These are phyloP conservation scores for Echiichthys vipera DNA, from an alignment of 2,797 vertebrate genomes.

Conservation along the genomic window DNA sequence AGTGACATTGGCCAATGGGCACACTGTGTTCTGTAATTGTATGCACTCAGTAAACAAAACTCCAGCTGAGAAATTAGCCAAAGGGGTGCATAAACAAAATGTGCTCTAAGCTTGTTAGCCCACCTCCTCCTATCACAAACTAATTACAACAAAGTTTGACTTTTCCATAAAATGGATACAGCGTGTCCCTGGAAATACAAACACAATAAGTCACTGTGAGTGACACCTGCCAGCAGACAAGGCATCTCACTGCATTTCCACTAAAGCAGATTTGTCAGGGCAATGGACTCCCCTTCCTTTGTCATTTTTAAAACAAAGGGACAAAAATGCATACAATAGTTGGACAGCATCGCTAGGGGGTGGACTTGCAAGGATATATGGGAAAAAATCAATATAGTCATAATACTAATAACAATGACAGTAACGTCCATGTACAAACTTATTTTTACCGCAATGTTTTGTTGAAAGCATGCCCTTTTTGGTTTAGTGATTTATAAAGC, in stretches of 20 bases:
- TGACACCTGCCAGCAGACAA: conserved; percentile 60
- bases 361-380: conserved; percentile 48
- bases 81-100: conserved; percentile 71
- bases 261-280: conserved; percentile 43
- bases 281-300: conserved; percentile 50
- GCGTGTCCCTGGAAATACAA: conserved; percentile 48
- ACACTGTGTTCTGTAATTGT: conserved; percentile 67
- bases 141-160: conserved; percentile 69
- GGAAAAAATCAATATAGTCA: conserved; percentile 65
- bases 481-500: conserved; percentile 21
- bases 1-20: conserved; percentile 67
- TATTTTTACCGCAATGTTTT: background rate
- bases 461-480: conserved; percentile 32
- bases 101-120: conserved; percentile 69
- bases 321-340: conserved; percentile 41
- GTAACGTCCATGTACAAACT: conserved; percentile 7
- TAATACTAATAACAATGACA: conserved; percentile 31
- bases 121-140: conserved; percentile 58
- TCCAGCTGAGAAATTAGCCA: conserved; percentile 73
- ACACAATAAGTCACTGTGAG: conserved; percentile 43
- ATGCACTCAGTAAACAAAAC: conserved; percentile 67
- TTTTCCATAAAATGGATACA: conserved; percentile 46
- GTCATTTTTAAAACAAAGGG: conserved; percentile 74
- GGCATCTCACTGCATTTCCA: conserved; percentile 33
- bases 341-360: conserved; percentile 22